Evolutionary conservation across 2,113 vertebrate genomes (phyloP), one percentile per base, ranked within the genome.

Genomic region (Ictidomys tridecemlineatus): DNA sequence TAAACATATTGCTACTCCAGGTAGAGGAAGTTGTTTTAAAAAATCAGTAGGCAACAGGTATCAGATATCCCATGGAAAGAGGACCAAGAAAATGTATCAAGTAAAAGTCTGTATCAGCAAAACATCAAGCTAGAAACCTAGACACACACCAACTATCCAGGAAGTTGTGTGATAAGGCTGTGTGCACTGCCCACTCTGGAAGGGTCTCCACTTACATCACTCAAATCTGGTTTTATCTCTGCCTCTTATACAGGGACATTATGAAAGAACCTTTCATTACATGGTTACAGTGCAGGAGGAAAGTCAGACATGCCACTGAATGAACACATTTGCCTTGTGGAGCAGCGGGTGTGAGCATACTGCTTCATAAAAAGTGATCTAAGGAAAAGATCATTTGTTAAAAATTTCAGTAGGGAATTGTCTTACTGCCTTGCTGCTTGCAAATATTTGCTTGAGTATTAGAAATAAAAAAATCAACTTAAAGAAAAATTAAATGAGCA

Each of bases 261-360:
- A 92, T 96, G 94, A 97, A 97, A 97, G 95, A 93, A 84, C 77
- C 95, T 96, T 97, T 97, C 95, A 91, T 91, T 89, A n/a, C 4
- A 28, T 86, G 96, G 94, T 76, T 94, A 89, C 48, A 73, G 65
- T 8, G 17, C 45, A 92, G 89, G 70, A 84, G 78, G 70, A 72
- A 84, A 94, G 85, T 48, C 80, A 70, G 93, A 96, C 73, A 17
- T 74, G 85, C 77, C 67, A 83, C 92, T 94, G 77, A 96, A 87
- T 92, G 96, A 80, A 93, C 63, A 85, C 89, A 97, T 80, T 95
- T 95, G 96, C 84, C 58, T 97, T 85, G 37, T 92, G 87, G 67
- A 83, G 58, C 92, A 96, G 80, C 67, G 1, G 0, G 16, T 8
- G 45, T 96, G 85, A 90, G 80, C n/a, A 80, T 9, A 56, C 13